Evolutionary conservation across 2,113 vertebrate species (phyloP).

Genomic region (Lathamus discolor): DNA sequence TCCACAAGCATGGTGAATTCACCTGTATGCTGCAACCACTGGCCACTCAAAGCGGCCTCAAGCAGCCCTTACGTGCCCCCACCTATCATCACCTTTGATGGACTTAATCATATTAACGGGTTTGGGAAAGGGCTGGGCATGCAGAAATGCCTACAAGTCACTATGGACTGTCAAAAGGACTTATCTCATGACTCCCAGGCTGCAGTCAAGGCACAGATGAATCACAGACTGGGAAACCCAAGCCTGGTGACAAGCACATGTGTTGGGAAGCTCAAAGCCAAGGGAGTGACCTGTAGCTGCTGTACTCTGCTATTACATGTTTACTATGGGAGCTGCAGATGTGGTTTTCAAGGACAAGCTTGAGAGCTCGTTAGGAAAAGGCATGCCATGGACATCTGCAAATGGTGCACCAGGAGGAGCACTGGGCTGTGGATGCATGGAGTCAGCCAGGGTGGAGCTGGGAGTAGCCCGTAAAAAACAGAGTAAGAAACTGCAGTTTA

Average conservation of each 20-base stretch:
- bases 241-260: neutral
- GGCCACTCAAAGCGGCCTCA: neutral
- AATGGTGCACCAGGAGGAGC: neutral
- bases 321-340: neutral
- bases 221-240: neutral
- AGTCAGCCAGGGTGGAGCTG: constrained; percentile 32
- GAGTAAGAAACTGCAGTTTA: neutral
- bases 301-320: neutral
- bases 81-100: neutral
- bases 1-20: neutral
- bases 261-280: rapidly evolving
- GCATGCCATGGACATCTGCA: neutral
- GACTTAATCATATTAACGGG: rapidly evolving
- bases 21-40: rapidly evolving
- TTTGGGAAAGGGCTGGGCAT: neutral
- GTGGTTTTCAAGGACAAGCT: neutral
- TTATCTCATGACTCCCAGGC: neutral
- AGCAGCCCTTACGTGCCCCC: neutral
- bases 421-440: neutral
- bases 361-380: neutral
- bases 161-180: neutral
- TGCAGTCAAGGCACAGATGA: neutral
- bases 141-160: neutral
- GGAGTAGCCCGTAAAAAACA: constrained; percentile 18
- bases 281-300: neutral